phyloP scores from a whole-genome alignment of 2,113 vertebrate species.

The Pelvicachromis taeniatus region DNA sequence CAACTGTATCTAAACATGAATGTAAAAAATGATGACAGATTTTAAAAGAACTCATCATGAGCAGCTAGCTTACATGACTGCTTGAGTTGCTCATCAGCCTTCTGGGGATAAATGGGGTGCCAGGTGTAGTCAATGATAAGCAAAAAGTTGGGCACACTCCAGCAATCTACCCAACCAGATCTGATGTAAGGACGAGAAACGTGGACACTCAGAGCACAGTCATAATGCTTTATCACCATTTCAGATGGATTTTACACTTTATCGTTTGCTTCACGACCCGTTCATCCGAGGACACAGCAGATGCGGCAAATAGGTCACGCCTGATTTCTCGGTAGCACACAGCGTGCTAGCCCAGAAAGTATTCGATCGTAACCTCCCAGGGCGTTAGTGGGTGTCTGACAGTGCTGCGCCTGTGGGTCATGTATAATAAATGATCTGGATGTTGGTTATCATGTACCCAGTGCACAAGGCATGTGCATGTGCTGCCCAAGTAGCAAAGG shows the following conservation, averaged over 20 bases:
- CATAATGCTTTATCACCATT: slow-evolving; percentile 10
- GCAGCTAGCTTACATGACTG: slow-evolving; percentile 83
- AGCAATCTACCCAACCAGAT: slow-evolving; percentile 96
- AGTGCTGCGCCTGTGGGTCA: neutral
- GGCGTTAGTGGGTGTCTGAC: neutral
- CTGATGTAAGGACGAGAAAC: slow-evolving; percentile 60
- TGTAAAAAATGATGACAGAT: neutral
- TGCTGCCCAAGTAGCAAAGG: neutral
- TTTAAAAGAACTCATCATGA: neutral
- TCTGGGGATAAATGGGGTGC: slow-evolving; percentile 98
- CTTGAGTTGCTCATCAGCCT: slow-evolving; percentile 92
- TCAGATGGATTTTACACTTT: slow-evolving; percentile 28
- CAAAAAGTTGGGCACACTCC: slow-evolving; percentile 91
- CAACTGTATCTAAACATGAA: neutral
- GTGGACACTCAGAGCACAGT: neutral
- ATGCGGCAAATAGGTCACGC: slow-evolving; percentile 22
- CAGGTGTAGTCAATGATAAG: slow-evolving; percentile 95
- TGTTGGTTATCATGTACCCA: neutral
- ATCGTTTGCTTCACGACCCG: slow-evolving; percentile 40
- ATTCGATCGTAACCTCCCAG: slow-evolving; percentile 21
- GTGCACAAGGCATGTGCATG: neutral
- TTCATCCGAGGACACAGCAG: slow-evolving; percentile 13
- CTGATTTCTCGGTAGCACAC: slow-evolving; percentile 10
- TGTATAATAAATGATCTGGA: slow-evolving; percentile 11
- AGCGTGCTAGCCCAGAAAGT: slow-evolving; percentile 2